Evolutionary conservation across 2,797 vertebrate genomes (phyloP).

Genomic region (Thalassophryne amazonica): DNA sequence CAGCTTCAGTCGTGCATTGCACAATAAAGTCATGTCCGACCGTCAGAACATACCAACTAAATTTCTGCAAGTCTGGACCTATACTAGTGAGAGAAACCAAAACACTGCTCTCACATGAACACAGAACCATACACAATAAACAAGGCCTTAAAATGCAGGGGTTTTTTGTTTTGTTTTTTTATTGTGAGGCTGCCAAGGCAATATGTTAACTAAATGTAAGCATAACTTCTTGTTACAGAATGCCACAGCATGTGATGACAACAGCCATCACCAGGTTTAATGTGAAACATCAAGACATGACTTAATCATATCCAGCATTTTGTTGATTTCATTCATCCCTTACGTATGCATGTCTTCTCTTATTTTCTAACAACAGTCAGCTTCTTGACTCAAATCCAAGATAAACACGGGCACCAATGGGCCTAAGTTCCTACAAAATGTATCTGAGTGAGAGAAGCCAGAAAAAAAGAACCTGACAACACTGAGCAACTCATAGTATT

Average conservation of each 20-base stretch:
- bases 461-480: too few species aligned
- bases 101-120: constrained; percentile 2
- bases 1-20: constrained; percentile 2
- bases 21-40: constrained; percentile 33
- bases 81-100: constrained; percentile 12
- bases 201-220: constrained; percentile 6
- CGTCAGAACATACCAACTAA: background rate
- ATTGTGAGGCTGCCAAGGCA: background rate
- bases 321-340: too few species aligned
- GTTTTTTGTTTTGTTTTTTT: too few species aligned
- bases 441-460: too few species aligned
- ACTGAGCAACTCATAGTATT: too few species aligned
- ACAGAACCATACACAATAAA: constrained; percentile 1
- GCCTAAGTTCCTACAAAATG: too few species aligned
- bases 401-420: too few species aligned
- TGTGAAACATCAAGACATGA: constrained; percentile 39
- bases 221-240: background rate
- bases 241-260: background rate
- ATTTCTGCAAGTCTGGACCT: constrained; percentile 43
- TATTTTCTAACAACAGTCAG: too few species aligned
- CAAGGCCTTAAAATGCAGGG: background rate
- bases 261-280: background rate
- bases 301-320: background rate
- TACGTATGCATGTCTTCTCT: too few species aligned
- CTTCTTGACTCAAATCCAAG: too few species aligned